Percentiles rank a stretch among this genome's conserved stretches.
Conservation (phyloP, 2,888 invertebrate species). For the Scaptomyza cyrtandrae region DNA sequence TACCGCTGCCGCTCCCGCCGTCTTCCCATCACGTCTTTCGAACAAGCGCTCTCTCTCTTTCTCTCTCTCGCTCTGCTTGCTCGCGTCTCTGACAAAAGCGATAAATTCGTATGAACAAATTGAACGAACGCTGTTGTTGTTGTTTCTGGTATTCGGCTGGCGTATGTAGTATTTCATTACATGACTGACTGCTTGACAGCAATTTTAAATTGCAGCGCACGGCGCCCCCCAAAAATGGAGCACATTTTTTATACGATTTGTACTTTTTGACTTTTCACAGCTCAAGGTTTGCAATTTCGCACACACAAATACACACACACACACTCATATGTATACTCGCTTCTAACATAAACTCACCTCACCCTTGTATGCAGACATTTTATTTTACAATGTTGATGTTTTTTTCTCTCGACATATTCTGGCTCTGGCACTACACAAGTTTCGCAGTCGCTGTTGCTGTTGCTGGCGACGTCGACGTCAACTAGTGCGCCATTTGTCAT, state of each 20-base stretch:
- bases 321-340: constrained; percentile 11
- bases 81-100: constrained; percentile 55
- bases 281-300: constrained; percentile 69
- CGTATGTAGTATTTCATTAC: constrained; percentile 67
- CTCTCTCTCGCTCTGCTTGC: not conserved
- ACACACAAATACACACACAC: constrained; percentile 20
- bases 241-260: constrained; percentile 52
- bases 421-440: constrained; percentile 37
- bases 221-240: constrained; percentile 71
- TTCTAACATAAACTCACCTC: constrained; percentile 19
- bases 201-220: constrained; percentile 67
- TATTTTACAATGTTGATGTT: constrained; percentile 47
- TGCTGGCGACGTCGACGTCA: constrained; percentile 19
- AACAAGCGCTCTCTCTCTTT: not conserved
- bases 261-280: constrained; percentile 59
- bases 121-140: constrained; percentile 52
- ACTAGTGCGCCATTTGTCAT: constrained; percentile 74
- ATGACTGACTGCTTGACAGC: constrained; percentile 72
- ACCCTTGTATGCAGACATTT: constrained; percentile 73
- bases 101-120: constrained; percentile 73
- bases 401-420: constrained; percentile 17
- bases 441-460: constrained; percentile 20
- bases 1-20: not conserved
- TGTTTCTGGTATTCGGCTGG: constrained; percentile 40
- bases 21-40: not conserved